Evolutionary conservation across 2,888 invertebrate genomes (phyloP), one percentile per base, ranked within the genome.

Genomic region (Lasioglossum zephyrum): DNA sequence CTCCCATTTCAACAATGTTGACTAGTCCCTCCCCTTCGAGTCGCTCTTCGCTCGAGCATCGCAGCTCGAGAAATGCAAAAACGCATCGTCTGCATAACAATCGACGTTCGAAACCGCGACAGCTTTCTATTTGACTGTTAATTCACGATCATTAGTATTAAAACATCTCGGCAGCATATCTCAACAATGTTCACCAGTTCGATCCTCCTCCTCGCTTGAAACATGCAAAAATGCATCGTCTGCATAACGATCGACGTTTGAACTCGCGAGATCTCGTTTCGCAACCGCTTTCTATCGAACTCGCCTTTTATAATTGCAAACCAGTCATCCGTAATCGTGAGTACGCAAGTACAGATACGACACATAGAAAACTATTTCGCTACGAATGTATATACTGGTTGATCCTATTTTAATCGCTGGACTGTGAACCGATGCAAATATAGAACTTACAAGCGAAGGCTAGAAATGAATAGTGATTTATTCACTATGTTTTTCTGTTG

Each of bases 1-100:
- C 57, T 73, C 36, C 36, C 73, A 44, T 39, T 63, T 53, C 44
- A 73, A 69, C 83, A 41, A 73, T 73, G 16, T 60, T 63, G 9
- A 22, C 31, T 60, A n/a, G 31, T 16, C 31, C 18, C 16, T 16
- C 31, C 74, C 13, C 41, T 22, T 18, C 73, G 22, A 5, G 2
- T 22, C 26, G 31, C 16, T 22, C 39, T 8, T 22, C 39, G 63
- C 31, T 63, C 63, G 31, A 63, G 26, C n/a, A 31, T 63, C 60
- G 16, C 31, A 31, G 31, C 26, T 63, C 63, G 63, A 8, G 16
- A 63, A 63, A 63, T 63, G 31, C 31, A 31, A 63, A 63, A 63
- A 63, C 1, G 31, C 63, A 16, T 63, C 31, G 63, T 31, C 49
- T 2, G 49, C 49, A 49, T 6, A 49, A 49, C 47, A 4, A 47